Evolutionary conservation across 2,797 vertebrate species (phyloP).

Genomic region (Neosilurus mollespiculum): DNA sequence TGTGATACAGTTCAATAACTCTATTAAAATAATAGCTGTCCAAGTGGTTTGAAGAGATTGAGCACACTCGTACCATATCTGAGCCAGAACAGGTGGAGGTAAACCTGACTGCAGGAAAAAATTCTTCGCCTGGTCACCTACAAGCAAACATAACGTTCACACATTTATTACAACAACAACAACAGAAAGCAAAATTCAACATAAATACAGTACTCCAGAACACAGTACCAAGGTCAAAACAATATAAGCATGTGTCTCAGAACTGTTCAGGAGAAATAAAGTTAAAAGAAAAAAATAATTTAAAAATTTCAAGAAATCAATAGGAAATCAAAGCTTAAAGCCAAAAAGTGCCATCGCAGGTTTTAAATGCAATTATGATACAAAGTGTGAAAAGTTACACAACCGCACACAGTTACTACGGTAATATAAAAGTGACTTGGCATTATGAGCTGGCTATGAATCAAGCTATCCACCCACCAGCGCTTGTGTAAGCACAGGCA

Average conservation of each 20-base stretch:
- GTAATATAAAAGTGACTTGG: not conserved
- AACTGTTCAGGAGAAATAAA: not conserved
- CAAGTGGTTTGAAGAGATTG: not conserved
- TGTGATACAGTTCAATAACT: not conserved
- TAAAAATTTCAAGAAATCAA: too few relatives aligned
- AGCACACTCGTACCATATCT: constrained; percentile 85
- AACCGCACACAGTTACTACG: not conserved
- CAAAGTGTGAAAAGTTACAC: not conserved
- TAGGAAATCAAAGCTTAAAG: too few relatives aligned
- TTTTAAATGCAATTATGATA: constrained; percentile 4
- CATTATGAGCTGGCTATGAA: constrained; percentile 3
- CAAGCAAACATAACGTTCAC: constrained; percentile 6
- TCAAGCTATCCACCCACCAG: constrained; percentile 6
- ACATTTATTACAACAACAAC: not conserved
- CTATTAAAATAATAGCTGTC: not conserved
- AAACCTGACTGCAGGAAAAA: constrained; percentile 80
- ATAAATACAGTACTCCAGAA: not conserved
- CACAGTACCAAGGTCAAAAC: not conserved
- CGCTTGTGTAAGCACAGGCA: constrained; percentile 11
- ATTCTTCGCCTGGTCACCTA: constrained; percentile 96
- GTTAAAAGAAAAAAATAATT: not conserved
- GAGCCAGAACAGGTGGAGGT: constrained; percentile 82
- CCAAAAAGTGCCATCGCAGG: not conserved
- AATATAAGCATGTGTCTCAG: not conserved
- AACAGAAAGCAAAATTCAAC: not conserved